phyloP scores from a whole-genome alignment of 2,888 invertebrate genomes.

The Endomychus coccineus region DNA sequence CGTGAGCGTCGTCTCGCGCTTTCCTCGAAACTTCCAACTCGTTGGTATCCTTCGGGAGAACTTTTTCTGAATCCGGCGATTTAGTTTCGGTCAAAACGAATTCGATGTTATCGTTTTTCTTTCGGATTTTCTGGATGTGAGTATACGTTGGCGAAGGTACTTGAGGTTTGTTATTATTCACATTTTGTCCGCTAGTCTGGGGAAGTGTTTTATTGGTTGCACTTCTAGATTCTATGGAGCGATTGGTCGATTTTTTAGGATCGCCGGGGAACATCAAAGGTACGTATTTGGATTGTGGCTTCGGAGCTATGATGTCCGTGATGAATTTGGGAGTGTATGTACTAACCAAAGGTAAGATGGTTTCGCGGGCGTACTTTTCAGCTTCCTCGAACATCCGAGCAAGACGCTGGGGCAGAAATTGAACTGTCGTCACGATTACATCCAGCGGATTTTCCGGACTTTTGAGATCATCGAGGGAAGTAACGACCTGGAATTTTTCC shows the following conservation, averaged over 20 bases:
- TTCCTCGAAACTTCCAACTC: constrained; percentile 18
- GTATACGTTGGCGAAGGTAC: constrained; percentile 31
- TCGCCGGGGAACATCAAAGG: constrained; percentile 37
- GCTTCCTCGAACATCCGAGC: constrained; percentile 75
- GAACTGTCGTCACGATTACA: constrained; percentile 54
- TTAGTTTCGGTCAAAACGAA: constrained; percentile 16
- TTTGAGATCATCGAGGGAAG: background rate
- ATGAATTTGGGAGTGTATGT: constrained; percentile 69
- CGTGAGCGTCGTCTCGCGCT: constrained; percentile 21
- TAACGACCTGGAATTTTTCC: constrained; percentile 4
- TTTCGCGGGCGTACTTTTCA: constrained; percentile 72
- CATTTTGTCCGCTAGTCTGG: background rate
- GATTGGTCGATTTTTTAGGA: constrained; percentile 4
- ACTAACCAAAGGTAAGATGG: constrained; percentile 67
- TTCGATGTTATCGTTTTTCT: constrained; percentile 25
- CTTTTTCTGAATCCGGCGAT: constrained; percentile 17
- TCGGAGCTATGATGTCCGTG: constrained; percentile 37
- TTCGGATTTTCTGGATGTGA: constrained; percentile 39
- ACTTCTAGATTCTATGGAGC: background rate
- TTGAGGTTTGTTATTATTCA: constrained; percentile 8
- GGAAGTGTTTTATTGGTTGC: background rate
- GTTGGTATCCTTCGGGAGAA: no score
- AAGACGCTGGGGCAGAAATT: constrained; percentile 69
- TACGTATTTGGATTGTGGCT: constrained; percentile 34
- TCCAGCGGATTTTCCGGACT: constrained; percentile 30